Percentiles rank a stretch among this genome's conserved stretches.
These are phyloP conservation scores for Ardeotis arabs DNA, from an alignment of 2,113 vertebrate species.

Conservation along the genomic window DNA sequence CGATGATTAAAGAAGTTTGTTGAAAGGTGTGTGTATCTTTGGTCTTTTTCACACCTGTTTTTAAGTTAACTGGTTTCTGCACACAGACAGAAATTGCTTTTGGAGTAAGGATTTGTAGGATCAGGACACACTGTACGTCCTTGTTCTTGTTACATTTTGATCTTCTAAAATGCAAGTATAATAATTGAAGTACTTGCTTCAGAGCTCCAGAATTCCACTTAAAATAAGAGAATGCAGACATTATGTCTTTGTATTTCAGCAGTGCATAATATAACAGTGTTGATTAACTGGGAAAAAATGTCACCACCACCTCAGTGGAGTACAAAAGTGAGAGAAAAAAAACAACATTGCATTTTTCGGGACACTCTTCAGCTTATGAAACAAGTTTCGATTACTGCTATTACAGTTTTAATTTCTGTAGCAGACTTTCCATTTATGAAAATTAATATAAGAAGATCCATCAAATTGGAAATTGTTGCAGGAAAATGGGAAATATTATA, in stretches of 20 bases:
- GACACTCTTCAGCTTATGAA: not conserved
- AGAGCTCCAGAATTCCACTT: not conserved
- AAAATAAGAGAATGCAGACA: not conserved
- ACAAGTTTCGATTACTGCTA: not conserved
- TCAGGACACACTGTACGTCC: not conserved
- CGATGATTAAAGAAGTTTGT: not conserved
- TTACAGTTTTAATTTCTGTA: not conserved
- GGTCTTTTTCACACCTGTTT: not conserved
- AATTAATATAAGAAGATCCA: not conserved
- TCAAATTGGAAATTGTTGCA: not conserved
- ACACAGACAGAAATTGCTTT: not conserved
- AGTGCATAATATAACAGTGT: not conserved
- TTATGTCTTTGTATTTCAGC: not conserved
- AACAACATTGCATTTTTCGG: not conserved
- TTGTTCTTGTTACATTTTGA: not conserved
- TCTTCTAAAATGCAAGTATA: not conserved
- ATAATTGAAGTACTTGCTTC: not conserved
- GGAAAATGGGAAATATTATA: not conserved
- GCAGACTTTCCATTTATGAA: not conserved
- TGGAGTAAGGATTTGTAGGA: not conserved
- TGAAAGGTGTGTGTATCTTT: not conserved
- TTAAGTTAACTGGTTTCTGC: not conserved
- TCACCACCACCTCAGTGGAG: not conserved
- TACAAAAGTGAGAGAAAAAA: not conserved
- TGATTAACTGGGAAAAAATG: constrained; percentile 18